Evolutionary conservation across 2,797 vertebrate species (phyloP).

Genomic region (Brachyalestes nurse): DNA sequence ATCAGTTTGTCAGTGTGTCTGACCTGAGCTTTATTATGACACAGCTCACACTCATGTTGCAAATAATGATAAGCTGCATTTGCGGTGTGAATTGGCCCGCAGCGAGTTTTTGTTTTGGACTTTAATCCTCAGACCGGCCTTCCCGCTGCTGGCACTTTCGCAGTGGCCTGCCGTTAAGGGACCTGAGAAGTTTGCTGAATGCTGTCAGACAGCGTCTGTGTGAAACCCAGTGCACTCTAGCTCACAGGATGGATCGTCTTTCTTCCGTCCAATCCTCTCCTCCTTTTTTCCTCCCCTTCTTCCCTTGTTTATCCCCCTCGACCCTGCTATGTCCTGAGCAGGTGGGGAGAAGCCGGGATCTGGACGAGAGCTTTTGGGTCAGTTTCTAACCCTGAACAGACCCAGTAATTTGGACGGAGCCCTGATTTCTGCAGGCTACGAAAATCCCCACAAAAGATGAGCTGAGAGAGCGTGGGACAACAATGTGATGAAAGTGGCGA

Average conservation of each 20-base stretch:
- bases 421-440: conserved; percentile 77
- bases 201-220: conserved; percentile 42
- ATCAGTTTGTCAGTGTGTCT: conserved; percentile 9
- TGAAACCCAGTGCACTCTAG: conserved; percentile 44
- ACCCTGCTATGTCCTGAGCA: conserved; percentile 53
- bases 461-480: conserved; percentile 74
- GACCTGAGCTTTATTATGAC: conserved; percentile 35
- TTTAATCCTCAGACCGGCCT: conserved; percentile 32
- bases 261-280: conserved; percentile 43
- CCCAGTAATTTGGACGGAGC: conserved; percentile 81
- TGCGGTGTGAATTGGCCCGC: conserved; percentile 18
- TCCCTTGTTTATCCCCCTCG: conserved; percentile 24
- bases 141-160: conserved; percentile 31
- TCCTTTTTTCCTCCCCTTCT: conserved; percentile 41
- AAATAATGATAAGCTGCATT: conserved; percentile 49
- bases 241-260: conserved; percentile 61
- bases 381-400: conserved; percentile 79
- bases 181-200: conserved; percentile 48
- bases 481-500: conserved; percentile 64
- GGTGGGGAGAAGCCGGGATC: conserved; percentile 65
- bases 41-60: conserved; percentile 50
- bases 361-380: conserved; percentile 73
- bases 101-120: conserved; percentile 31
- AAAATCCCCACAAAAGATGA: conserved; percentile 76
- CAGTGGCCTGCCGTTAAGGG: conserved; percentile 19